These are phyloP conservation scores for Brachionus paranguensis DNA, from an alignment of 1,140 invertebrate species.

Conservation along the genomic window DNA sequence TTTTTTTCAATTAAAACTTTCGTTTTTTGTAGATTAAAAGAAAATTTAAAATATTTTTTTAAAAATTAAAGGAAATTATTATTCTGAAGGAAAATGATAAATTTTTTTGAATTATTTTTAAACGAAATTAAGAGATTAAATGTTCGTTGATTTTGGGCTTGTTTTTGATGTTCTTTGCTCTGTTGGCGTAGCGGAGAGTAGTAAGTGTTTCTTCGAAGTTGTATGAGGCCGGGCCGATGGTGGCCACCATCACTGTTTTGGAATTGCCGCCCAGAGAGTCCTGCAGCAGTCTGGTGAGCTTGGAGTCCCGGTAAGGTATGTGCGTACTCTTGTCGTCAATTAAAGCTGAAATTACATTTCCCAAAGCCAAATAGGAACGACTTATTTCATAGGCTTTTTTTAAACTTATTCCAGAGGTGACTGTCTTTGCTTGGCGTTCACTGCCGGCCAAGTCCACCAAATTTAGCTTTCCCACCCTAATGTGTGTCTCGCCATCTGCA, in stretches of 20 bases:
- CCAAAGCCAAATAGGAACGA: conserved; percentile 78
- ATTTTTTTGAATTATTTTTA: too few species aligned
- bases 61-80: too few species aligned
- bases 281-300: conserved; percentile 51
- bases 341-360: conserved; percentile 88
- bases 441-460: conserved; percentile 95
- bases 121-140: too few species aligned
- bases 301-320: conserved; percentile 54
- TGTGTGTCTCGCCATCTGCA: conserved; percentile 43
- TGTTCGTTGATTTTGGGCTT: conserved; percentile 88
- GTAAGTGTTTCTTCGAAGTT: conserved; percentile 56
- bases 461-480: conserved; percentile 73
- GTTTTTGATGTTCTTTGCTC: conserved; percentile 94
- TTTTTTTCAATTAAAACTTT: too few species aligned
- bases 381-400: conserved; percentile 94
- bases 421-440: conserved; percentile 89
- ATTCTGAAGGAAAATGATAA: too few species aligned
- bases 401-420: conserved; percentile 66
- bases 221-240: conserved; percentile 55
- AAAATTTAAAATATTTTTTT: too few species aligned
- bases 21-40: too few species aligned
- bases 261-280: conserved; percentile 56
- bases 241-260: conserved; percentile 57
- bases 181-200: conserved; percentile 72
- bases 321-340: conserved; percentile 58